phyloP scores from a whole-genome alignment of 30 jellyfish, hydroid and myxozoan species.

The Aurelia coerulea region DNA sequence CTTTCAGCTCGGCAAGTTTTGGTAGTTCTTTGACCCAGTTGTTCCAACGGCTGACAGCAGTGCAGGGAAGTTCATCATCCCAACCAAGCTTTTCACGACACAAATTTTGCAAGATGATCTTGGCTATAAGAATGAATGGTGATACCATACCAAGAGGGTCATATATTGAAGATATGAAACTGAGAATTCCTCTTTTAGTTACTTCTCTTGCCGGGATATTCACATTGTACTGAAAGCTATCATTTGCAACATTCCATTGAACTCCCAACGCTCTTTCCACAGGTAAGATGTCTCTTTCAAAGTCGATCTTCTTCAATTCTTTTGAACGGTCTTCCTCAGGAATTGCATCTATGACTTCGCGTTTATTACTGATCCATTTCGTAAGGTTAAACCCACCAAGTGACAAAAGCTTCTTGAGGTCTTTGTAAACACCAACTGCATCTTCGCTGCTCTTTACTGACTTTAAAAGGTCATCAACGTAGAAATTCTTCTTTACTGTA shows the following conservation, averaged over 20 bases:
- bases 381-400: slow-evolving; percentile 47
- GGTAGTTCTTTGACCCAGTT: too few species aligned
- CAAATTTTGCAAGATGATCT: too few species aligned
- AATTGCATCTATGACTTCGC: slow-evolving; percentile 10
- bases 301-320: slow-evolving; percentile 24
- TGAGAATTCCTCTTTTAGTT: slow-evolving; percentile 38
- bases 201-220: background rate
- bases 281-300: slow-evolving; percentile 28
- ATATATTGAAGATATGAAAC: too few species aligned
- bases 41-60: too few species aligned
- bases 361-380: slow-evolving; percentile 9
- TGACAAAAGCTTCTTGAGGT: background rate
- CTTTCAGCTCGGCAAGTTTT: too few species aligned
- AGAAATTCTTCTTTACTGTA: too few species aligned
- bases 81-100: too few species aligned
- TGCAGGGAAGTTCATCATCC: too few species aligned
- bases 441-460: background rate
- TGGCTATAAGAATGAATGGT: too few species aligned
- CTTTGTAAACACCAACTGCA: slow-evolving; percentile 10
- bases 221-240: background rate
- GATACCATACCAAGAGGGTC: too few species aligned
- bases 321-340: slow-evolving; percentile 15
- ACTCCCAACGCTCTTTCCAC: slow-evolving; percentile 49
- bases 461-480: too few species aligned
- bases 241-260: slow-evolving; percentile 30